Evolutionary conservation across 2,888 invertebrate genomes (phyloP), one percentile per base, ranked within the genome.

Genomic region (Coleophora deauratella): DNA sequence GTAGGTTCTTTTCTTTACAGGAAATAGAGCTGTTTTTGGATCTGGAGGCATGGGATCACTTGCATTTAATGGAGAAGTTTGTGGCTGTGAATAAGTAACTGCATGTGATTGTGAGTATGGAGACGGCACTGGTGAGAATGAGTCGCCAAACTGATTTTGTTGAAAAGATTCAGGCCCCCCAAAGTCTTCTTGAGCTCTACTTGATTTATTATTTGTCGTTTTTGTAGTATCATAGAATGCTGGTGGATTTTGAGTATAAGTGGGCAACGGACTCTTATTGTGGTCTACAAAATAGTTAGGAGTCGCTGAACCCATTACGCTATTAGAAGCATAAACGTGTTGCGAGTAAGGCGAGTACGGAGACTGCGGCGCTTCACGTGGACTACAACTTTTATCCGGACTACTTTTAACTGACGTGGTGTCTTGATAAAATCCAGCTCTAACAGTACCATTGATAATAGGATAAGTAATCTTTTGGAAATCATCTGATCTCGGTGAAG

Each of bases 341-440:
- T 77, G 82, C 4, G 78, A 74, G 47, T 84, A 84, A 6, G 79
- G 73, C 1, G 86, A 80, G 50, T 74, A 85, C 2, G 86, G 85
- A 0, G 86, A 86, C 32, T 77, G 80, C 0, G 91, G 90, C 41
- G 90, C 91, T 55, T 93, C 91, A 35, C 93, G 88, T 0, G 94
- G 94, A 63, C 93, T 93, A 60, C 93, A 93, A 52, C 92, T 93
- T 63, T 94, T 94, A 54, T 94, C 94, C 0, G 94, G 94, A 56
- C 93, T 94, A 57, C 93, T 93, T 65, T 93, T 93, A 3, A 91
- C 91, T 0, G 93, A 93, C n/a, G 93, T 90, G 0, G 92, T 93
- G 55, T 95, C 95, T 69, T 96, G 95, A 72, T 96, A 95, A 69
- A 96, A 96, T 3, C 95, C 95, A 30, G 94, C 95, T 52, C 95